A percentile compares a stretch with the other conserved stretches of the same genome.
These are phyloP conservation scores for Parazoanthus atlanticus DNA, from an alignment of 92 coral and sea anemone species.

Conservation along the genomic window DNA sequence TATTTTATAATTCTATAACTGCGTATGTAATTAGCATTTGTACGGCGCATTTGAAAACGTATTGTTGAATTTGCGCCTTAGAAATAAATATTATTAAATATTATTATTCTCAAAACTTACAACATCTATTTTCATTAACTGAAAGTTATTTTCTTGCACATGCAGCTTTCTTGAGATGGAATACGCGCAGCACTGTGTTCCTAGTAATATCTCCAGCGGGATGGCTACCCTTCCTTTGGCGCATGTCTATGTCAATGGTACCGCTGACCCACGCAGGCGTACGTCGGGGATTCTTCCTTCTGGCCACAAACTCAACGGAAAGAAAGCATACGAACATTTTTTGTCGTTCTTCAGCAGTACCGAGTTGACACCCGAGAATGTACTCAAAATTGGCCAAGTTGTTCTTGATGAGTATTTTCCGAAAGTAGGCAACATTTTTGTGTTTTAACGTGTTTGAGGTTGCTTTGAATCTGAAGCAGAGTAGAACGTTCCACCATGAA, in stretches of 20 bases:
- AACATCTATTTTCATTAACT: neutral
- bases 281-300: conserved; percentile 74
- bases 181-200: conserved; percentile 83
- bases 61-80: too few species aligned
- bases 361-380: conserved; percentile 75
- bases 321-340: conserved; percentile 65
- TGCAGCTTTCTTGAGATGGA: conserved; percentile 81
- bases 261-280: conserved; percentile 59
- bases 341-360: conserved; percentile 80
- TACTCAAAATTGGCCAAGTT: conserved; percentile 44
- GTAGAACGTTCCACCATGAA: neutral
- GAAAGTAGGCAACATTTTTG: conserved; percentile 25
- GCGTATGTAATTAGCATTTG: too few species aligned
- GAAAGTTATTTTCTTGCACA: neutral
- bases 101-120: too few species aligned
- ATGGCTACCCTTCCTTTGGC: conserved; percentile 77
- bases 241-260: conserved; percentile 76
- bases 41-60: too few species aligned
- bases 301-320: conserved; percentile 80
- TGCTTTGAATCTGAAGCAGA: neutral
- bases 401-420: conserved; percentile 49
- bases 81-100: too few species aligned
- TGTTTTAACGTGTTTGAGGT: neutral
- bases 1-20: too few species aligned
- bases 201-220: conserved; percentile 93